Base-by-base conservation (phyloP, 2,113 vertebrate genomes). In the Xerus inauris region DNA sequence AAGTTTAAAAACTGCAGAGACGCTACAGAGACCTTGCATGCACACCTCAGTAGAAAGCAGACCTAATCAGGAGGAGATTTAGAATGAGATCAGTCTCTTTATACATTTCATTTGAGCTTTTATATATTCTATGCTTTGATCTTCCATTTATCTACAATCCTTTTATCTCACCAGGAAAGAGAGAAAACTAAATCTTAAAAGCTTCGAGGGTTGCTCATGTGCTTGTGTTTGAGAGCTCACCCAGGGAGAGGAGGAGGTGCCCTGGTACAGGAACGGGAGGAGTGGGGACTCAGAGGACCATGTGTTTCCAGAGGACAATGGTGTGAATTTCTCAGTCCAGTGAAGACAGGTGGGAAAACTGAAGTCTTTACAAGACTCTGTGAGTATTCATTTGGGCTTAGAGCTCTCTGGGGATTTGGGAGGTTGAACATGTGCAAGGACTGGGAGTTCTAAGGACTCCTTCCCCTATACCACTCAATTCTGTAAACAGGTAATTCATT, bases 1-100 rank as follows among this genome's bases (percentile, higher is more conserved):
- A 96, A 95, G 77, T 82, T 88, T 94, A 86, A 90, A 94, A 96
- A 94, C 3, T 4, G 42, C 79, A 77, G 72, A 82, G 77, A 90
- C 71, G 88, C 6, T 79, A 28, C 45, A 86, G 86, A n/a, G 47
- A 26, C 35, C 71, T 24, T 35, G 1, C 49, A 42, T 38, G 22
- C 79, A 59, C 4, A 73, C 35, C 16, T 81, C 62, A 17, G 75
- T 79, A 88, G 75, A 95, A 91, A 69, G 85, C 35, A 38, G 45
- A 89, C 22, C n/a, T 6, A 65, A 40, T 40, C 20, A 65, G 49
- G 51, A 76, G 42, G 51, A 57, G 54, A 57, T 95, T 83, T 72
- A 62, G 40, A 90, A 75, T 42, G 38, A 88, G 84, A 88, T 0
- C 73, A 38, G n/a, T 42, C 80, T 69, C 40, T 28, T 87, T 26